Base-by-base conservation (phyloP, 2,113 vertebrate species). In the Arenaria interpres region DNA sequence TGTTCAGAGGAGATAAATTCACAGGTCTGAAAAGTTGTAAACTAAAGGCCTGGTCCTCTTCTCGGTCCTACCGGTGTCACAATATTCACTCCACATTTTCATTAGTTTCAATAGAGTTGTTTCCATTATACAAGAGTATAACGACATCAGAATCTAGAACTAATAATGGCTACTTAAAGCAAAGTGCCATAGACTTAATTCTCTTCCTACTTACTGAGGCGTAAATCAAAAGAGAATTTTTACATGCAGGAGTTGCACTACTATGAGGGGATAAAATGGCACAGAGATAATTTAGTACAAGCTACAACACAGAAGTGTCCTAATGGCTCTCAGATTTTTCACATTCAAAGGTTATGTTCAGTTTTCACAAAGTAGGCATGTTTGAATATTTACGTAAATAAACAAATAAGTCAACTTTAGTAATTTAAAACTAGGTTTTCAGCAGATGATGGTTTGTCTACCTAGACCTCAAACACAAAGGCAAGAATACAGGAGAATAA, bases 11-110 rank as follows among this genome's bases (percentile, higher is more conserved):
- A 96, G 92, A 92, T 11, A 90, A 90, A 96, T 54, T 32, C 13
- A 3, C 93, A 95, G 91, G 92, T 91, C 79, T 94, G 89, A 93
- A 59, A 96, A 96, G 86, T 43, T 96, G 89, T 80, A 76, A 94
- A 85, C 80, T 51, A 4, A 77, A 79, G 84, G 60, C 59, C 84
- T 54, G 77, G 48, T 85, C 74, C 77, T 91, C 77, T 69, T 50
- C 56, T 81, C 51, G 10, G 76, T 50, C 73, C 86, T 57, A 25
- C 45, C 0, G 0, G 21, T 76, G 93, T 25, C 74, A 82, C 57
- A 82, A 45, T n/a, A 59, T 37, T 94, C 80, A 43, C 60, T 75
- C 86, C 43, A 64, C 50, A 19, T 43, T 81, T 92, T 84, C 79
- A 43, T 72, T 33, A 20, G 15, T 71, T 95, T 84, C 95, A 84